A percentile compares a stretch with the other conserved stretches of the same genome.
phyloP scores from a whole-genome alignment of 35 echinoderm and acorn worm species.

The Hemicentrotus pulcherrimus region DNA sequence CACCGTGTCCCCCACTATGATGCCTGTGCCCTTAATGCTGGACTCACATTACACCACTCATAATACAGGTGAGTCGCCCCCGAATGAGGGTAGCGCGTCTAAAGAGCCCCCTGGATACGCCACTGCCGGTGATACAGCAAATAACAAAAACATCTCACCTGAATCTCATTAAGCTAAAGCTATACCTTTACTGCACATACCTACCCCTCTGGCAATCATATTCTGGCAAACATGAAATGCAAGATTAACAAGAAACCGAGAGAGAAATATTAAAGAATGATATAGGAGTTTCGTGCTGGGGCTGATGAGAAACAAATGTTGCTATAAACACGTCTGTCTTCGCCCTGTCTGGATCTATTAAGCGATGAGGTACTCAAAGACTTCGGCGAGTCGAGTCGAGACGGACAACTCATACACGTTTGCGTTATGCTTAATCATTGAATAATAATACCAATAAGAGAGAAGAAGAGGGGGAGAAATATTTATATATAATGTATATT shows the following conservation, averaged over 20 bases:
- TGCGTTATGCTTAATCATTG: background rate
- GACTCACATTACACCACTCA: background rate
- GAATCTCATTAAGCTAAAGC: background rate
- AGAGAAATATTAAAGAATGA: conserved; percentile 1
- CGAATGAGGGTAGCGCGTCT: background rate
- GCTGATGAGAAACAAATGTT: background rate
- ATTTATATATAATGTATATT: too few species aligned
- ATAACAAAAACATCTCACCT: background rate
- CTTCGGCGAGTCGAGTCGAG: background rate
- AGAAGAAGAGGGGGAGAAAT: background rate
- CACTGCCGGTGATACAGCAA: conserved; percentile 7
- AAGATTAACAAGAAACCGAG: background rate
- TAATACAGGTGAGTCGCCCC: background rate
- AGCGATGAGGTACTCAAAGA: background rate
- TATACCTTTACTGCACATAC: background rate
- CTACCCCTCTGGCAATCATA: background rate
- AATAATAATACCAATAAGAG: background rate
- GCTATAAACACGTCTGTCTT: background rate
- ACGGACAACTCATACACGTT: background rate
- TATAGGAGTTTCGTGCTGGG: conserved; percentile 8
- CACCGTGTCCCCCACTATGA: too few species aligned
- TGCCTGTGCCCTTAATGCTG: too few species aligned
- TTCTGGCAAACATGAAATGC: background rate
- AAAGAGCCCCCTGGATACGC: background rate
- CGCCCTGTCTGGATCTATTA: background rate